Evolutionary conservation across 2,113 vertebrate genomes (phyloP).

Genomic region (Puntigrus tetrazona): DNA sequence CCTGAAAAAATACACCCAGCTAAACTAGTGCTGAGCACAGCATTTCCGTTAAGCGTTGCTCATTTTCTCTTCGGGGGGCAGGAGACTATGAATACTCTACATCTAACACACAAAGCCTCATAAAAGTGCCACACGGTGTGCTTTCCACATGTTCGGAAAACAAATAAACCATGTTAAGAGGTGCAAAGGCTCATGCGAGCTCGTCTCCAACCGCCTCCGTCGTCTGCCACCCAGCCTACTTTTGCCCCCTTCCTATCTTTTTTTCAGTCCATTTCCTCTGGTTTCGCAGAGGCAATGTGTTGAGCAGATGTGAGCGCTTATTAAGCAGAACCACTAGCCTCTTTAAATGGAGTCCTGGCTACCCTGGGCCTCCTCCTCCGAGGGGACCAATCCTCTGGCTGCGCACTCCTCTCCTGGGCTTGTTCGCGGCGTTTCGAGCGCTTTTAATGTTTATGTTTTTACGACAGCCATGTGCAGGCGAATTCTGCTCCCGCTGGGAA

Average conservation of each 20-base stretch:
- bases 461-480: slow-evolving; percentile 59
- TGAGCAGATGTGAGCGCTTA: slow-evolving; percentile 78
- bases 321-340: slow-evolving; percentile 71
- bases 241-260: slow-evolving; percentile 58
- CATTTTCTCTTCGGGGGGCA: slow-evolving; percentile 40
- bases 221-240: slow-evolving; percentile 55
- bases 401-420: slow-evolving; percentile 57
- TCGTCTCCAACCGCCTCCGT: slow-evolving; percentile 65
- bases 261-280: slow-evolving; percentile 54
- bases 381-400: slow-evolving; percentile 66
- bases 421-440: slow-evolving; percentile 30
- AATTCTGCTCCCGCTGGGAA: slow-evolving; percentile 56
- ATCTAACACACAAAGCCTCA: slow-evolving; percentile 41
- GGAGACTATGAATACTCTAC: slow-evolving; percentile 49
- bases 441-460: slow-evolving; percentile 56
- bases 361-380: slow-evolving; percentile 58
- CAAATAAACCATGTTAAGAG: slow-evolving; percentile 71
- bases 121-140: slow-evolving; percentile 62
- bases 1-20: slow-evolving; percentile 8
- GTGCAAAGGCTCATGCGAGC: slow-evolving; percentile 63
- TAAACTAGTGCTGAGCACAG: background rate
- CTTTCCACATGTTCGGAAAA: slow-evolving; percentile 68
- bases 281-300: slow-evolving; percentile 73
- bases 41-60: slow-evolving; percentile 19
- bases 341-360: slow-evolving; percentile 71